Base-by-base conservation (phyloP, 2,888 invertebrate genomes). In the Arrhopalites spinosus region DNA sequence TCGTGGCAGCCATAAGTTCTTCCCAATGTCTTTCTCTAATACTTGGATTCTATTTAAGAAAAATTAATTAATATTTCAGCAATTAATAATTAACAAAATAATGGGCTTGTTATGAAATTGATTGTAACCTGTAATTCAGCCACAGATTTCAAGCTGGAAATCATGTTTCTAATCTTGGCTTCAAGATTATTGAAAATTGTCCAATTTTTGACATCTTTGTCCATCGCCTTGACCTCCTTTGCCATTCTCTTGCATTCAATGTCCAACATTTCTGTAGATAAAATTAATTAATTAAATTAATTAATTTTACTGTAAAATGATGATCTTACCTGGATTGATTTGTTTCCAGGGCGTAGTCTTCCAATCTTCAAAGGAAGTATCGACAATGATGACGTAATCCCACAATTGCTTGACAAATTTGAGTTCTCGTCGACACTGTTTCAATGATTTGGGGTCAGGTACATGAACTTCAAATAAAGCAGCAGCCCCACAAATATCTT, bases 191-290 rank as follows among this genome's bases (percentile, higher is more conserved):
- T 88, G 84, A 95, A 98, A 0, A 95, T 92, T 84, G 96, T 95
- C 98, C 97, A 98, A 81, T 90, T 88, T 83, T 96, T 89, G 94
- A 97, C 96, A 87, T 98, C 98, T 85, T 98, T 98, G 85, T 98
- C 97, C 83, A 98, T 86, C 72, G 93, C 89, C 84, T 94, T 88
- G 75, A 95, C 93, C 86, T 96, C 95, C 87, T 98, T 97, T 1
- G 96, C 94, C 86, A 98, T 98, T 85, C 96, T 95, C 85, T 98
- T 98, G 86, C 97, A 97, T 86, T 98, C 97, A 82, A 97, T 94
- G 84, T 98, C 98, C 96, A 98, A 7, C 3, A 3, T 36, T 11
- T 36, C 36, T 36, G 36, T 36, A 36, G 11, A 36, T 50, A 50
- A 3, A 13, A 50, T n/a, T 5, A 15, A 3, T 86, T 97, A 97